Evolutionary conservation across 92 coral and sea anemone species (phyloP).

Genomic region (Zoanthus sociatus): DNA sequence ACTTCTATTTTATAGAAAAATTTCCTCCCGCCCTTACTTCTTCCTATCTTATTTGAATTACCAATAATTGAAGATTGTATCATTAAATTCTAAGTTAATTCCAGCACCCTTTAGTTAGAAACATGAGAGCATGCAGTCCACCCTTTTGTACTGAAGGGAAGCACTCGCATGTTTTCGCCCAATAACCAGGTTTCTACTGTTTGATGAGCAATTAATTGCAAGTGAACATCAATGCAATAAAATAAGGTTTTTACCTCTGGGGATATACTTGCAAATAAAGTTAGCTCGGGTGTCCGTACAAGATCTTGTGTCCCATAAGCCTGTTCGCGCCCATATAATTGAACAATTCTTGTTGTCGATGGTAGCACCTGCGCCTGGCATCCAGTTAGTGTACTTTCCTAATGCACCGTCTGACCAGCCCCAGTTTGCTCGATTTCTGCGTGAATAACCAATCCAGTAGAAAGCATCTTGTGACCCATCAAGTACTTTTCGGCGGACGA

Average conservation of each 20-base stretch:
- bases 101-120: no score
- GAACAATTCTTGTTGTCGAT: background rate
- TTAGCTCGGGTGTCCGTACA: background rate
- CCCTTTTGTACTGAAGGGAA: no score
- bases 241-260: slow-evolving; percentile 3
- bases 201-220: no score
- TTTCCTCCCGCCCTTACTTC: no score
- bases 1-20: no score
- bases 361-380: background rate
- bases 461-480: background rate
- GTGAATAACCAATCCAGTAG: background rate
- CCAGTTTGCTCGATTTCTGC: slow-evolving; percentile 8
- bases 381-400: background rate
- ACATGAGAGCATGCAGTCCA: no score
- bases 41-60: no score
- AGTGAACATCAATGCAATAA: no score
- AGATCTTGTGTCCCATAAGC: slow-evolving; percentile 4
- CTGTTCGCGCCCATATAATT: background rate
- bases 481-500: background rate
- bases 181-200: no score
- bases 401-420: slow-evolving; percentile 2
- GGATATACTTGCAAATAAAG: slow-evolving; percentile 25
- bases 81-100: no score
- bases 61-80: no score
- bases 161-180: no score